phyloP scores from a whole-genome alignment of 23 tunicate genomes.

The Clavelina lepadiformis region DNA sequence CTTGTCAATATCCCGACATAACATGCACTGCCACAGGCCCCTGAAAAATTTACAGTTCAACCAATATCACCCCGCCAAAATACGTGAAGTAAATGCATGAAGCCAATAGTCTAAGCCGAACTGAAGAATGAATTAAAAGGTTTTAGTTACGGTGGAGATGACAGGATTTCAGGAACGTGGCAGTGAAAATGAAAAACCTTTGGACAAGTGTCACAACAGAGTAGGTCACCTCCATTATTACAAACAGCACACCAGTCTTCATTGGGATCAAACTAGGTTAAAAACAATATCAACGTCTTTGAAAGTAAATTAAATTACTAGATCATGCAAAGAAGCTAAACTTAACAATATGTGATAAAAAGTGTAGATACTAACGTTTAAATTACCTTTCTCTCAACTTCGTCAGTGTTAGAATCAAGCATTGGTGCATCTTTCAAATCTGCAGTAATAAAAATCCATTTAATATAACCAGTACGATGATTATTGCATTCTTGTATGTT shows the following conservation, averaged over 20 bases:
- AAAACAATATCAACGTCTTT: no score
- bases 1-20: slow-evolving; percentile 31
- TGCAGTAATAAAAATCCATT: no score
- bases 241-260: slow-evolving; percentile 95
- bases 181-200: slow-evolving; percentile 70
- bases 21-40: slow-evolving; percentile 49
- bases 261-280: slow-evolving; percentile 44
- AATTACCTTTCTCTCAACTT: not conserved
- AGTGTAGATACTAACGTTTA: not conserved
- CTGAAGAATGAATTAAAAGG: not conserved
- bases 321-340: not conserved
- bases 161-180: slow-evolving; percentile 64
- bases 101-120: not conserved
- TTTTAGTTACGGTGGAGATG: slow-evolving; percentile 40
- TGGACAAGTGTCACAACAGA: slow-evolving; percentile 87
- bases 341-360: not conserved
- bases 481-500: no score
- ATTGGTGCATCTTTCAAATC: no score
- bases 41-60: slow-evolving; percentile 13
- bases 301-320: not conserved
- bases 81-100: not conserved
- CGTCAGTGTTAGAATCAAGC: no score
- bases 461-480: no score
- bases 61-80: not conserved
- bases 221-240: slow-evolving; percentile 71